These are phyloP conservation scores for Rynchops niger DNA, from an alignment of 2,113 vertebrate species.

Conservation along the genomic window DNA sequence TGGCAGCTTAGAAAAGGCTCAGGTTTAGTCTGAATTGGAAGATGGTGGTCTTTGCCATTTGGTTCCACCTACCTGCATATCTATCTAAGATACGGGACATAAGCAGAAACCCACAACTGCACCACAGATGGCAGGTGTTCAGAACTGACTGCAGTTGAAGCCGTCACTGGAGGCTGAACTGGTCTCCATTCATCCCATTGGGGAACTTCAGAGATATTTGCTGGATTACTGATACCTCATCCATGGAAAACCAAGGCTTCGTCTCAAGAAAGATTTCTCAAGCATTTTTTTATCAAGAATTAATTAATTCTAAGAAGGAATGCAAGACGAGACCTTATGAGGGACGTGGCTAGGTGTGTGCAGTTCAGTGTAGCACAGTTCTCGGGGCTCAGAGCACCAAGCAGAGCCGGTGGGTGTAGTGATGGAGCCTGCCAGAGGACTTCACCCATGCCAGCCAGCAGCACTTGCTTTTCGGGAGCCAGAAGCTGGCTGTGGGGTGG, in stretches of 20 bases:
- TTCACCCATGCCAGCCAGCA: not conserved
- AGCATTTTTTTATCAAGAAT: not conserved
- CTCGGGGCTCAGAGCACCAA: not conserved
- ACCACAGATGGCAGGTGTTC: not conserved
- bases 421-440: not conserved
- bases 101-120: not conserved
- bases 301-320: not conserved
- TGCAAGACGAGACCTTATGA: not conserved
- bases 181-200: not conserved
- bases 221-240: not conserved
- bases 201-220: not conserved
- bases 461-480: rapidly evolving
- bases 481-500: not conserved
- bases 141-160: not conserved
- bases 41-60: not conserved
- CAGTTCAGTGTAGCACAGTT: not conserved
- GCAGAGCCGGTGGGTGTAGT: not conserved
- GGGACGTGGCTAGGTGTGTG: not conserved
- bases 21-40: not conserved
- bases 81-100: not conserved
- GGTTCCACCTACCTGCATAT: rapidly evolving
- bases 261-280: not conserved
- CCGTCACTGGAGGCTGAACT: not conserved
- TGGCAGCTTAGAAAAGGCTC: not conserved
- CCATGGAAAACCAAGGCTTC: not conserved